Conservation (phyloP, 1,140 invertebrate species). For the Eumaeus atala region DNA sequence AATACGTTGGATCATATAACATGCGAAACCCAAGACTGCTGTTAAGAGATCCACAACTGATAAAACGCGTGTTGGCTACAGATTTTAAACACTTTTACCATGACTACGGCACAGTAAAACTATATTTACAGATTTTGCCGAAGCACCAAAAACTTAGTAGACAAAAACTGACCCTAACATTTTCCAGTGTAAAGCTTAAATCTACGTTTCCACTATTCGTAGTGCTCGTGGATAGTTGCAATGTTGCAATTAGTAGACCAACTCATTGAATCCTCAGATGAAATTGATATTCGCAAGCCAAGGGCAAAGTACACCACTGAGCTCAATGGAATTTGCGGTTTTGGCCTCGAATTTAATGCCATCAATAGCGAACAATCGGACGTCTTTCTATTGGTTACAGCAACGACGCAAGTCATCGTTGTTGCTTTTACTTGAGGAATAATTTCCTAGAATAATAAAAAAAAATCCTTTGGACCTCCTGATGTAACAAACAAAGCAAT, state of each 20-base stretch:
- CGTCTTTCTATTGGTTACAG: background rate
- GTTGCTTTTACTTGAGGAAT: background rate
- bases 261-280: background rate
- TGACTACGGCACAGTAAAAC: conserved; percentile 25
- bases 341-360: conserved; percentile 4
- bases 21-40: conserved; percentile 29
- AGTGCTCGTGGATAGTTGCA: conserved; percentile 30
- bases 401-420: background rate
- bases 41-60: conserved; percentile 71
- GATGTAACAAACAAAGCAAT: conserved; percentile 18
- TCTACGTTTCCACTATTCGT: conserved; percentile 59
- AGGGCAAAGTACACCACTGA: conserved; percentile 4
- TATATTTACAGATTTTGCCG: conserved; percentile 34
- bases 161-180: conserved; percentile 72
- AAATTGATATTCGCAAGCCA: background rate
- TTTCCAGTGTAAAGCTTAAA: conserved; percentile 73
- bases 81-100: conserved; percentile 72
- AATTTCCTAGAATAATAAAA: background rate
- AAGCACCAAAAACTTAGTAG: conserved; percentile 69
- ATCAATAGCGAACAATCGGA: conserved; percentile 5
- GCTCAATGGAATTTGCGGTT: background rate
- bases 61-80: conserved; percentile 70
- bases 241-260: conserved; percentile 1
- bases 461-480: conserved; percentile 14
- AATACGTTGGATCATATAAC: conserved; percentile 26